Percentiles rank a stretch among this genome's conserved stretches.
phyloP scores from a whole-genome alignment of 2,888 invertebrate genomes.

The Apamea epomidion region DNA sequence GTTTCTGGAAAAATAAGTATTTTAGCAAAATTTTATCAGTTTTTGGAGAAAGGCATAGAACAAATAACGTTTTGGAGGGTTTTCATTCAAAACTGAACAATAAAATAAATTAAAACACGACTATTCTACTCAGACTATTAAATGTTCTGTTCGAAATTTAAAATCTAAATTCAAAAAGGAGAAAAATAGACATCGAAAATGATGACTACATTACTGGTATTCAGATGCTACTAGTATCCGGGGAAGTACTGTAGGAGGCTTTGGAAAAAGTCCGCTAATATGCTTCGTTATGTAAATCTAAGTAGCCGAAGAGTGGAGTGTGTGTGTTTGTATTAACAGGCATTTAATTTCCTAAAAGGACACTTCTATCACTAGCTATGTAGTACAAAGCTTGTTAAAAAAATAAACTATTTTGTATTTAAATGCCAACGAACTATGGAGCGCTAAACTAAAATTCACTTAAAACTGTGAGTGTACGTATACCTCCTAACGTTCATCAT shows the following conservation, averaged over 20 bases:
- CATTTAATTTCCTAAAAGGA: too few species aligned
- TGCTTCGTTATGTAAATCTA: too few species aligned
- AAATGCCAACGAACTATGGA: too few species aligned
- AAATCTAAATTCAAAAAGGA: neutral
- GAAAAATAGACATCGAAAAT: neutral
- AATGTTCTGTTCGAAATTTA: neutral
- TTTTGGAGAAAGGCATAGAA: neutral
- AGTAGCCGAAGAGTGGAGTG: too few species aligned
- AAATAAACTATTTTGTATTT: too few species aligned
- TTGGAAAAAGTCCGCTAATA: too few species aligned
- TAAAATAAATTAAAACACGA: neutral
- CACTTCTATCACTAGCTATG: too few species aligned
- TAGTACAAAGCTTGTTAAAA: too few species aligned
- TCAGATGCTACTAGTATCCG: neutral
- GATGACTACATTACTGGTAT: neutral
- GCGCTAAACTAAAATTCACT: too few species aligned
- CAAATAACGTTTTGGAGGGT: neutral
- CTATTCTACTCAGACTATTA: neutral
- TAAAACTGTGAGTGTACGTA: too few species aligned
- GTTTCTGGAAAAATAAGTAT: neutral
- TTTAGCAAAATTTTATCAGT: constrained; percentile 1
- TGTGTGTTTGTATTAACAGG: too few species aligned
- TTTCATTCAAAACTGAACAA: neutral
- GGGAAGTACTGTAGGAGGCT: neutral
- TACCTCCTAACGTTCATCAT: too few species aligned